Percentiles rank a stretch among this genome's conserved stretches.
phyloP scores from a whole-genome alignment of 2,888 invertebrate species.

The Andrena trimmerana region DNA sequence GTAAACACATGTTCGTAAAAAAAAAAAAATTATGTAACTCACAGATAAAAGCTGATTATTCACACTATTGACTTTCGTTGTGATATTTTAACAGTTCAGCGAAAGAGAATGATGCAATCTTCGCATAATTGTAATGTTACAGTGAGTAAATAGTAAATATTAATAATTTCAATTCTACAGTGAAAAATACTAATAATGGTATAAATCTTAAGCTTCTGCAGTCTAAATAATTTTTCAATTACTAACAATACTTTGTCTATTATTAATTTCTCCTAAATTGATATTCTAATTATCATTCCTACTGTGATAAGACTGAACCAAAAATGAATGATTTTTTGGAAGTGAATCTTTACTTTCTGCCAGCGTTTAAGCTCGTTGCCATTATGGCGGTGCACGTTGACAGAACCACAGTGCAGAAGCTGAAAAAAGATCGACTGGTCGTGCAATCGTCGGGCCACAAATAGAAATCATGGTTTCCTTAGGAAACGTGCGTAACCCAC shows the following conservation, averaged over 20 bases:
- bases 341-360: not conserved
- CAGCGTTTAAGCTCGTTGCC: not conserved
- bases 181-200: not conserved
- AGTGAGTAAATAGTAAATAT: not conserved
- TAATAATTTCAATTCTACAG: not conserved
- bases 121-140: not conserved
- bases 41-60: not conserved
- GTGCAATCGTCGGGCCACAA: conserved; percentile 63
- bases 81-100: not conserved
- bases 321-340: too few relatives aligned
- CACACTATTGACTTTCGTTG: not conserved
- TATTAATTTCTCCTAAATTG: too few relatives aligned
- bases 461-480: conserved; percentile 71
- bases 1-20: too few relatives aligned
- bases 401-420: conserved; percentile 38
- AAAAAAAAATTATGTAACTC: too few relatives aligned
- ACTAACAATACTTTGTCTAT: too few relatives aligned
- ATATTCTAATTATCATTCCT: too few relatives aligned
- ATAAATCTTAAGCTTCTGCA: too few relatives aligned
- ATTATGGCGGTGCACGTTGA: not conserved
- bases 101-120: not conserved
- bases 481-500: conserved; percentile 68
- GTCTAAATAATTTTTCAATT: too few relatives aligned
- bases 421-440: conserved; percentile 34
- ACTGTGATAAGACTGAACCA: too few relatives aligned